These are phyloP conservation scores for Neocloeon triangulifer DNA, from an alignment of 1,140 invertebrate genomes.

Conservation along the genomic window DNA sequence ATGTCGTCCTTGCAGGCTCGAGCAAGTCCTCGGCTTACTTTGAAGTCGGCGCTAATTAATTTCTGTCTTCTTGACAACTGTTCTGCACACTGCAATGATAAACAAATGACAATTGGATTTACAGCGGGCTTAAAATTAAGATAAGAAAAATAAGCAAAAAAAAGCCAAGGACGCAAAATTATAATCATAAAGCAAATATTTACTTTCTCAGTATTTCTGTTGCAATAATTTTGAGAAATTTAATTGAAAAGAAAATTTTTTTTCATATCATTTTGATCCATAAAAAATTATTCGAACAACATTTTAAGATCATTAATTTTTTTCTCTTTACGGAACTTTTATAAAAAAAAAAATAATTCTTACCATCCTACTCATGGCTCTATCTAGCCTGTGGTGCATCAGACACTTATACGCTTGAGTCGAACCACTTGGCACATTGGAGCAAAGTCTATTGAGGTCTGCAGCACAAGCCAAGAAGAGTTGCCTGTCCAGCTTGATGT, in stretches of 20 bases:
- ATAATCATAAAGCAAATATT: no score
- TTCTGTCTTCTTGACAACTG: conserved; percentile 67
- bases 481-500: conserved; percentile 73
- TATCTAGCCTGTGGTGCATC: conserved; percentile 60
- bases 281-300: background rate
- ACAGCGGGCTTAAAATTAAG: no score
- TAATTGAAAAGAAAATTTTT: no score
- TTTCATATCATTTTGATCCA: background rate
- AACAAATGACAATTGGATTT: conserved; percentile 2
- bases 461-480: conserved; percentile 73
- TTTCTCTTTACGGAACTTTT: background rate
- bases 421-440: conserved; percentile 35
- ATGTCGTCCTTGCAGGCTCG: conserved; percentile 82
- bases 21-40: conserved; percentile 66
- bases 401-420: conserved; percentile 84
- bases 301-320: background rate
- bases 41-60: conserved; percentile 76
- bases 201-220: no score
- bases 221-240: no score
- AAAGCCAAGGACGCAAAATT: background rate
- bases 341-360: conserved; percentile 2
- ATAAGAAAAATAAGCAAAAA: background rate
- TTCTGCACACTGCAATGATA: conserved; percentile 41
- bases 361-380: conserved; percentile 28
- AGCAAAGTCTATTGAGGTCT: conserved; percentile 54